phyloP scores from a whole-genome alignment of 2,888 invertebrate genomes.

The Noctuana brunneofusca region DNA sequence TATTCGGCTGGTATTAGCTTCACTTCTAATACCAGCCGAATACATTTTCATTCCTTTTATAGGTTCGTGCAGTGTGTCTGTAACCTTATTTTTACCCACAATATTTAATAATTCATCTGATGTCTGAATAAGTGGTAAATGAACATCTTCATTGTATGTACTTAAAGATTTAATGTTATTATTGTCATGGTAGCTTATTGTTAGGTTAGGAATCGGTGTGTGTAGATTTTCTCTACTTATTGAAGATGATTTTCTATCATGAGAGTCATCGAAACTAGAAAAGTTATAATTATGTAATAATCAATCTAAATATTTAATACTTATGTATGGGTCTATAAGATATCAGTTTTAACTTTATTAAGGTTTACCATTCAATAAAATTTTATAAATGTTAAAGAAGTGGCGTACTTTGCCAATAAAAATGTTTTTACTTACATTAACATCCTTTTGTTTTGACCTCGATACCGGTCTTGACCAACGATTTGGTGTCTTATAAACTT shows the following conservation, averaged over 20 bases:
- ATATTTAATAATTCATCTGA: conserved; percentile 32
- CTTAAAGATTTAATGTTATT: not conserved
- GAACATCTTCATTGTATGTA: not conserved
- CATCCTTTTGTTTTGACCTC: conserved; percentile 30
- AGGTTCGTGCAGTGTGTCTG: not conserved
- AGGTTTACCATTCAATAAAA: not conserved
- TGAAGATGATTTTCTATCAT: conserved; percentile 5
- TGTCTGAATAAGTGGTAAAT: conserved; percentile 7
- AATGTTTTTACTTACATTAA: conserved; percentile 42
- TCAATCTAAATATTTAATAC: not conserved
- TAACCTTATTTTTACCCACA: not conserved
- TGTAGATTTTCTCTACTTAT: not conserved
- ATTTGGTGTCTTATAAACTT: conserved; percentile 13
- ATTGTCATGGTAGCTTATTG: not conserved
- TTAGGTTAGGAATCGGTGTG: not conserved
- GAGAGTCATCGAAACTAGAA: conserved; percentile 33
- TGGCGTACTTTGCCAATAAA: too few species aligned
- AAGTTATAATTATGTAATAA: not conserved
- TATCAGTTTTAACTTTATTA: not conserved
- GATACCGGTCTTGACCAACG: not conserved
- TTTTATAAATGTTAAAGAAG: too few species aligned
- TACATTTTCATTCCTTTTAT: not conserved
- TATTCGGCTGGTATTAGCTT: not conserved
- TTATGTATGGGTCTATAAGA: too few species aligned
- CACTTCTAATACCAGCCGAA: too few species aligned